A percentile compares a stretch with the other conserved stretches of the same genome.
Evolutionary conservation across 1,140 invertebrate species (phyloP).

Genomic region (Fragariocoptes setiger): DNA sequence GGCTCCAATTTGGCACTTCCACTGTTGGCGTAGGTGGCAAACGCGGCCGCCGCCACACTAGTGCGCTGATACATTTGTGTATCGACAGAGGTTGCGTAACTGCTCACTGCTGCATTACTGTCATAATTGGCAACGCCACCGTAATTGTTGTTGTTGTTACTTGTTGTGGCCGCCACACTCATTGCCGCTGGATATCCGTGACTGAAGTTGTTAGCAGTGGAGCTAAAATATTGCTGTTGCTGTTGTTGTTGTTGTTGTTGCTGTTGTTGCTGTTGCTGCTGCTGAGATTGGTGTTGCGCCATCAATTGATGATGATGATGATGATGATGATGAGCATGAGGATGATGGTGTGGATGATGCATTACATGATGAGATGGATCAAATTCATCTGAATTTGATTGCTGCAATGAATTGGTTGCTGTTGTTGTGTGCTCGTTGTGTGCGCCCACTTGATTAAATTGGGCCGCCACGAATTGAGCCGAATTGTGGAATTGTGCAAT

Average conservation of each 20-base stretch:
- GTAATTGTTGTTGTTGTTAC: background rate
- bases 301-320: background rate
- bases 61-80: background rate
- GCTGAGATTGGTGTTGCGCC: background rate
- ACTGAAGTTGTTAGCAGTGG: background rate
- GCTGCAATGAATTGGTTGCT: no score
- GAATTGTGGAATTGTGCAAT: background rate
- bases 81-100: background rate
- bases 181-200: background rate
- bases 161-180: background rate
- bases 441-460: no score
- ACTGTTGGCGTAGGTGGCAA: background rate
- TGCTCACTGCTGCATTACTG: background rate
- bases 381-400: no score
- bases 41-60: background rate
- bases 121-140: no score
- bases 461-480: no score
- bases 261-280: background rate
- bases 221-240: background rate
- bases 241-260: background rate
- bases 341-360: background rate
- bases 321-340: background rate
- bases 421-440: no score
- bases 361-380: no score
- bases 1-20: background rate